Evolutionary conservation across 2,113 vertebrate species (phyloP), one percentile per base, ranked within the genome.

Genomic region (Lepus americanus): DNA sequence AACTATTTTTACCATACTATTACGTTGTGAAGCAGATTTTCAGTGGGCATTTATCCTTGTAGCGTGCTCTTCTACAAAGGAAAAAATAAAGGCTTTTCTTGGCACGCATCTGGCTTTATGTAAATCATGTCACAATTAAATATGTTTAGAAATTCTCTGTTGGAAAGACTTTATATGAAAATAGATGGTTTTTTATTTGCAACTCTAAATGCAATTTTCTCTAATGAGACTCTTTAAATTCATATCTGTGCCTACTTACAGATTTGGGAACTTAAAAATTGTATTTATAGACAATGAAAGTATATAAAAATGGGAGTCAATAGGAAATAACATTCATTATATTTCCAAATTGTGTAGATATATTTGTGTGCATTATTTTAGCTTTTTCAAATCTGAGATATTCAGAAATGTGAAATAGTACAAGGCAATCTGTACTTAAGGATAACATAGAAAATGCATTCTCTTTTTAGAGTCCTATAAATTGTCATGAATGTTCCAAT

Each of bases 171-270:
- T 59, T 94, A 51, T 92, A 84, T 89, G 39, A 96, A 92, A 97
- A 94, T 92, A 85, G 81, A 76, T 94, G 67, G 20, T 39, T 66
- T 82, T 80, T 83, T 84, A 69, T 96, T 96, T 97, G 85, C 20
- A 92, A 94, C 61, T 96, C 93, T 90, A 96, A 92, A 89, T 86
- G n/a, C 22, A 78, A 87, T 97, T 92, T 93, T 94, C 70, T 83
- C 88, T 96, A 94, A 97, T 89, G 91, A 96, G 89, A 89, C 49
- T 80, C 53, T 87, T 95, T 96, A 97, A 96, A 92, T 92, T 96
- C 92, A 94, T 87, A 92, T 97, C 31, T 93, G 51, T 72, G 55
- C 77, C 67, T 92, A 67, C 63, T 64, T 82, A 61, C 22, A 81
- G 49, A 63, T 64, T 85, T 95, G 76, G 72, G 83, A 83, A 81